A percentile compares a stretch with the other conserved stretches of the same genome.
Evolutionary conservation across 2,797 vertebrate genomes (phyloP).

Genomic region (Enteromius treurensis): DNA sequence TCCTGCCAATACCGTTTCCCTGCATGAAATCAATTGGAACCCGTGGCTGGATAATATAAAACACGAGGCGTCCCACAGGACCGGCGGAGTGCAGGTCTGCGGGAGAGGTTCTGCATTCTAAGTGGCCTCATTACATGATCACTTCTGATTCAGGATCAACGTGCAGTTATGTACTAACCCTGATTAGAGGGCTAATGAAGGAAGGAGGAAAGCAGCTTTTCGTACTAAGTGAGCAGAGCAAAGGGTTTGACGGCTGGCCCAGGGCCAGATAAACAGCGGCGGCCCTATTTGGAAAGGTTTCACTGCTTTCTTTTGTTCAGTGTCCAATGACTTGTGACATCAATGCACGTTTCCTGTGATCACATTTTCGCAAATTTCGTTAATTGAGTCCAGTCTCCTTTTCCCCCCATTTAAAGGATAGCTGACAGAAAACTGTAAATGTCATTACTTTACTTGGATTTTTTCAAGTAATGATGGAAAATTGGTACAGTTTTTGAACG

Average conservation of each 20-base stretch:
- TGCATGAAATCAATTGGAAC: conserved; percentile 47
- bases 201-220: conserved; percentile 56
- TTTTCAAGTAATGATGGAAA: background rate
- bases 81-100: background rate
- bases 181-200: conserved; percentile 62
- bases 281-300: conserved; percentile 48
- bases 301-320: conserved; percentile 52
- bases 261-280: conserved; percentile 49
- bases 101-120: conserved; percentile 34
- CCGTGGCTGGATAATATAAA: conserved; percentile 44
- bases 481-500: background rate
- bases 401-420: conserved; percentile 3
- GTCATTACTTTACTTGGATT: background rate
- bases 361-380: conserved; percentile 21
- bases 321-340: conserved; percentile 52
- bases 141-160: conserved; percentile 50
- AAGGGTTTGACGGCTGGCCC: conserved; percentile 51
- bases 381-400: conserved; percentile 45
- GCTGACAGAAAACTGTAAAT: background rate
- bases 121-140: conserved; percentile 47
- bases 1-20: conserved; percentile 21
- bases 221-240: conserved; percentile 49
- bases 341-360: conserved; percentile 49
- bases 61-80: conserved; percentile 32
- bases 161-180: conserved; percentile 46